Evolutionary conservation across 53 echinoderm and acorn worm species (phyloP), one percentile per base, ranked within the genome.

Genomic region (Crossaster papposus): DNA sequence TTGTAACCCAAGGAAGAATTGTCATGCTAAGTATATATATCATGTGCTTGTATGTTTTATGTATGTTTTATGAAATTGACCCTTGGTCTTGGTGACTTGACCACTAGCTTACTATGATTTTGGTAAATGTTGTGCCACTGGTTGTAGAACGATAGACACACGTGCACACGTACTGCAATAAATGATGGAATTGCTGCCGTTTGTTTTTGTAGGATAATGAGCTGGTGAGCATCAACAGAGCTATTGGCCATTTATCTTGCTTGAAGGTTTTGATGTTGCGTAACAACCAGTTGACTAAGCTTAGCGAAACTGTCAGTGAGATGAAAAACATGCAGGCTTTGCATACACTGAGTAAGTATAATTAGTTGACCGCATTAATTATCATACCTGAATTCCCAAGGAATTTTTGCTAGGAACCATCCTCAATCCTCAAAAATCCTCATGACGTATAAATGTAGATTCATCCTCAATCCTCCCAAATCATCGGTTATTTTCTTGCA

Each of bases 271-370:
- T 97, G 7, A 97, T 97, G 97, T 54, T 96, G 35, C 95, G 94
- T 74, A 95, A 92, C 89, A 97, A 97, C 83, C 97, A 97, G 88
- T 88, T 97, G 32, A 92, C 97, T 0, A 91, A 93, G 81, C 93
- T 97, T 30, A 95, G 95, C 63, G 91, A 95, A 50, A 97, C 95
- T 10, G 79, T 97, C 9, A 81, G 33, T 53, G 97, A 97, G 50
- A 86, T 97, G 80, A 94, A 82, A 83, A 90, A 80, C 52, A 95
- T 97, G 97, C 97, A 97, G 83, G 94, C 92, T 51, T 83, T 95
- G 2, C 92, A 95, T 78, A 94, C 94, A 75, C 89, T 97, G 13
- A 96, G 96, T 96, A 86, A 94, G 17, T 55, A 4, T 55, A 55
- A 14, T 12, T 23, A n/a, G 51, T 81, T 81, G 15, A 15, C 58